phyloP scores from a whole-genome alignment of 2,113 vertebrate species.

The Boleophthalmus pectinirostris region DNA sequence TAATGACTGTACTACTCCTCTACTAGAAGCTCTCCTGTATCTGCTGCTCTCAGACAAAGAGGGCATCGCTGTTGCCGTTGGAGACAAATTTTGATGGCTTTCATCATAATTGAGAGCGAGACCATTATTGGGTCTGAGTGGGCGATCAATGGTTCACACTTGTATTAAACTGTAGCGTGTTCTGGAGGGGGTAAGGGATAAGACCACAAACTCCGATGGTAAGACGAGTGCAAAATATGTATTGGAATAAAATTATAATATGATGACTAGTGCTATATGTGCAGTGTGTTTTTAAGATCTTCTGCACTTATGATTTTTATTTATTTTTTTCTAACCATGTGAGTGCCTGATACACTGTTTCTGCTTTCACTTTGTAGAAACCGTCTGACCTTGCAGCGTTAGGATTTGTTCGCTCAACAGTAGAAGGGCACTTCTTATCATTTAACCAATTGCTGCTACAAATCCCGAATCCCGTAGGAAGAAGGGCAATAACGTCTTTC shows the following conservation, averaged over 20 bases:
- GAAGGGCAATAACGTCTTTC: too few relatives aligned
- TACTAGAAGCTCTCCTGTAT: neutral
- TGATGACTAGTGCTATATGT: too few relatives aligned
- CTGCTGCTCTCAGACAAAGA: slow-evolving; percentile 9
- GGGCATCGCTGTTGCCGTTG: neutral
- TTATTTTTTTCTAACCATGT: too few relatives aligned
- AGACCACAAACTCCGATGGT: neutral
- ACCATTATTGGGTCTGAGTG: slow-evolving; percentile 24
- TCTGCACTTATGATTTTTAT: too few relatives aligned
- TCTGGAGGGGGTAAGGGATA: neutral
- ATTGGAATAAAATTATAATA: neutral
- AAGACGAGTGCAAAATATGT: neutral
- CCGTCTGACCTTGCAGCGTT: too few relatives aligned
- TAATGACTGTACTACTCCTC: neutral
- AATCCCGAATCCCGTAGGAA: too few relatives aligned
- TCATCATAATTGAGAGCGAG: slow-evolving; percentile 32
- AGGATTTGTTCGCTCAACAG: too few relatives aligned
- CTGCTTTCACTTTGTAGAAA: too few relatives aligned
- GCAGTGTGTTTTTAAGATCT: too few relatives aligned
- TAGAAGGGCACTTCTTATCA: too few relatives aligned
- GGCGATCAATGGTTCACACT: slow-evolving; percentile 11
- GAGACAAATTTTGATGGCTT: slow-evolving; percentile 26
- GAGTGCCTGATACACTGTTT: too few relatives aligned
- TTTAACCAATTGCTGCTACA: too few relatives aligned
- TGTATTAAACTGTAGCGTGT: neutral